phyloP scores from a whole-genome alignment of 2,888 invertebrate species.

The Odontocerum albicorne region DNA sequence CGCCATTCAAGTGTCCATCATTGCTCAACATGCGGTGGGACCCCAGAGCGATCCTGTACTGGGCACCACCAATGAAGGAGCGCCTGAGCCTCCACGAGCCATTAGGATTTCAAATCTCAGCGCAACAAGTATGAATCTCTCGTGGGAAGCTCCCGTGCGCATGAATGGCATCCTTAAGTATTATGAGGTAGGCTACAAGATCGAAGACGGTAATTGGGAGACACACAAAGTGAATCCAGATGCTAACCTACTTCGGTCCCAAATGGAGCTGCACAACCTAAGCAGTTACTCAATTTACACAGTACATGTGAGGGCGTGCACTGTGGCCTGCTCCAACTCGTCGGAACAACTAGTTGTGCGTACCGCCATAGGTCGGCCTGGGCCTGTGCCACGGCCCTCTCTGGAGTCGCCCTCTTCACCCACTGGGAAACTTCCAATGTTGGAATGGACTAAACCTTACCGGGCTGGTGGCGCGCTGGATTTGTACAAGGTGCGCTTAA shows the following conservation, averaged over 20 bases:
- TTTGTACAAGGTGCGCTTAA: conserved; percentile 58
- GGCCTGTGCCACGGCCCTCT: conserved; percentile 41
- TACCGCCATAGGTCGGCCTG: conserved; percentile 65
- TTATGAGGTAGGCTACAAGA: conserved; percentile 63
- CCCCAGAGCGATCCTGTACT: conserved; percentile 61
- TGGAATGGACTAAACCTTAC: conserved; percentile 57
- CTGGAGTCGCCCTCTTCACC: conserved; percentile 2
- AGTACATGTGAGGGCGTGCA: conserved; percentile 72
- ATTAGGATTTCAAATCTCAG: conserved; percentile 61
- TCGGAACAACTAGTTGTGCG: conserved; percentile 55
- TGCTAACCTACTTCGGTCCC: conserved; percentile 22
- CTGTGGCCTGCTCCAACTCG: conserved; percentile 63
- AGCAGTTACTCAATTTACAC: conserved; percentile 68
- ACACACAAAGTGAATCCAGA: conserved; percentile 6
- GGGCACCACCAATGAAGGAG: conserved; percentile 71
- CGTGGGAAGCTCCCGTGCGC: conserved; percentile 69
- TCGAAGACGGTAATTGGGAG: conserved; percentile 17
- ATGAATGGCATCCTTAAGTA: conserved; percentile 74
- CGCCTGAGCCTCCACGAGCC: conserved; percentile 61
- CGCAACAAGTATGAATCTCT: conserved; percentile 63
- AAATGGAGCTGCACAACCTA: conserved; percentile 47
- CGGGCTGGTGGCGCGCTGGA: conserved; percentile 58
- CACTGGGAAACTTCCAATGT: conserved; percentile 40
- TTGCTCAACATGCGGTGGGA: conserved; percentile 57
- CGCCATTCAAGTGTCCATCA: conserved; percentile 67